Evolutionary conservation across 2,888 invertebrate genomes (phyloP).

Genomic region (Leptarthrus brevirostris): DNA sequence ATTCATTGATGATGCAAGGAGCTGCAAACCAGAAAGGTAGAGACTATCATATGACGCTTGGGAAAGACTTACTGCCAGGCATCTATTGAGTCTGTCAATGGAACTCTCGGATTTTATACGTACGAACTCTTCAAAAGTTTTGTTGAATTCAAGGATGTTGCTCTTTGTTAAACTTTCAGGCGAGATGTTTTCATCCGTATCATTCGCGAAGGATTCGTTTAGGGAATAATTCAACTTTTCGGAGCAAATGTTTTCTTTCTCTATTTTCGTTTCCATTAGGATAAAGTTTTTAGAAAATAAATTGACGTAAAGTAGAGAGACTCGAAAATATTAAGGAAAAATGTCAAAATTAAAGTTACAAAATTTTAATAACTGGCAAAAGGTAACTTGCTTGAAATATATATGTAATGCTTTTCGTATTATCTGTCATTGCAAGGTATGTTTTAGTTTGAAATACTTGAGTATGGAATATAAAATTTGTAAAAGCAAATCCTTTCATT

Average conservation of each 20-base stretch:
- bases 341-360: no score
- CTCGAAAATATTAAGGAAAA: no score
- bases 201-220: neutral
- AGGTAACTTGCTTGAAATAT: no score
- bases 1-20: constrained; percentile 17
- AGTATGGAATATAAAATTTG: no score
- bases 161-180: neutral
- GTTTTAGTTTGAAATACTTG: no score
- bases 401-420: no score
- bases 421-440: no score
- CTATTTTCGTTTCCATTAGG: neutral
- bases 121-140: constrained; percentile 10
- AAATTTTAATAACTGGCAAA: no score
- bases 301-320: no score
- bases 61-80: constrained; percentile 21
- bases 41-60: neutral
- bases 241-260: neutral
- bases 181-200: neutral
- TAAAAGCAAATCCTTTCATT: no score
- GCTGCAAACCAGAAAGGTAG: neutral
- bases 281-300: constrained; percentile 9
- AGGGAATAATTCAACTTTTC: neutral
- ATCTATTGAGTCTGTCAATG: constrained; percentile 28
- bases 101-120: constrained; percentile 28
- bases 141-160: constrained; percentile 28